These are phyloP conservation scores for Muscidifurax raptorellus DNA, from an alignment of 1,140 invertebrate genomes.

Conservation along the genomic window DNA sequence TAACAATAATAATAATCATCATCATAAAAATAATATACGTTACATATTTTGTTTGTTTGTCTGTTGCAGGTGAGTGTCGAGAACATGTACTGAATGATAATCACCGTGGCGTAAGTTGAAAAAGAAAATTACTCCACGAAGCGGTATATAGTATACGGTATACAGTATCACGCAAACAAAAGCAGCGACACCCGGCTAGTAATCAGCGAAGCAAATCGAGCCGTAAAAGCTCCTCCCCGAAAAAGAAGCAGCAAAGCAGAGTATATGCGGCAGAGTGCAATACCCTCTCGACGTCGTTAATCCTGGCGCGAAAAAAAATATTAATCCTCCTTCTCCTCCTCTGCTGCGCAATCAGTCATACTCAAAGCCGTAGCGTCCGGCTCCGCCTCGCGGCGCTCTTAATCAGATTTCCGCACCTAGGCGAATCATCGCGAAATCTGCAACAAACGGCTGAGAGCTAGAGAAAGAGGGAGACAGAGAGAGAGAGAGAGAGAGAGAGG, in stretches of 20 bases:
- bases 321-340: constrained; percentile 16
- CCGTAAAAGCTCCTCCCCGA: background rate
- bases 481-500: constrained; percentile 7
- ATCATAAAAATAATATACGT: no score
- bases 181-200: background rate
- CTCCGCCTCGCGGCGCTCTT: background rate
- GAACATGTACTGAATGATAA: background rate
- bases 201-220: constrained; percentile 15
- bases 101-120: background rate
- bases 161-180: background rate
- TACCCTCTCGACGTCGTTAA: constrained; percentile 14
- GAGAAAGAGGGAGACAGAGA: background rate
- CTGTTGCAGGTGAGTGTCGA: constrained; percentile 1
- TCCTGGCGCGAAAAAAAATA: constrained; percentile 14
- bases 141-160: background rate
- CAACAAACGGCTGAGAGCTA: background rate
- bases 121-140: background rate
- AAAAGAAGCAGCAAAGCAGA: background rate
- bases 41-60: no score
- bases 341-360: constrained; percentile 31
- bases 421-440: constrained; percentile 4
- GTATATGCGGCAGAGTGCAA: no score
- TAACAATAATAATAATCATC: background rate
- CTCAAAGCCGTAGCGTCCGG: background rate
- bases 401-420: constrained; percentile 39